Base-by-base conservation (phyloP, 2,888 invertebrate species). In the Drosophila algonquin region DNA sequence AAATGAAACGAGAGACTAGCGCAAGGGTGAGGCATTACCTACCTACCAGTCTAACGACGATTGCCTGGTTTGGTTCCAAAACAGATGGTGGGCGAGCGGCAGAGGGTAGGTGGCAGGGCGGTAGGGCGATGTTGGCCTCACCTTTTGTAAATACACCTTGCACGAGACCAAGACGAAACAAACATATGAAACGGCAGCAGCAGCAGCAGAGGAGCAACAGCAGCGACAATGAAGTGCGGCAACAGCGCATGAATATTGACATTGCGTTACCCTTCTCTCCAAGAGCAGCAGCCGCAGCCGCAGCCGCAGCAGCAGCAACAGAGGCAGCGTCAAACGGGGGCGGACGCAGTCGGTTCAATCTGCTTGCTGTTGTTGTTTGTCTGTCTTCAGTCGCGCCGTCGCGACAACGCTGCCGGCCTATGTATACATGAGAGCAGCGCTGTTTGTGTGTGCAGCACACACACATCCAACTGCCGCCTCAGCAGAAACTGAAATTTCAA, bases 171-270 rank as follows among this genome's bases (percentile, higher is more conserved):
- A 77, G 77, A 65, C 82, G 76, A 81, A 57, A 40, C 46, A 44
- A 45, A 80, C 81, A 81, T 78, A 80, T 71, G 74, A 81, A 76
- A 76, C 68, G 76, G 50, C 73, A 77, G 3, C 47, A 56, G 50
- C 73, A 77, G 3, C 47, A 56, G 21, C 55, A 62, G 50, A 54
- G 40, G 59, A 74, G 53, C 71, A 63, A 53, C 75, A 64, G 54
- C 68, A 47, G 64, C 80, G 67, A 76, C 79, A 73, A 76, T 83
- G 83, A 83, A 83, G 81, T 64, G 72, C 67, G 83, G 83, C 83
- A 83, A 83, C 83, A 77, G 73, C 83, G 83, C 86, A 85, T 82
- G 86, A 80, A 86, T 86, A 83, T 83, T 83, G 83, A 83, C 86
- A 83, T 83, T 83, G 86, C 86, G 77, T 83, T 80, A 80, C 86